These are phyloP conservation scores for Loris lydekkerianus DNA, from an alignment of 2,797 vertebrate genomes.

Conservation along the genomic window DNA sequence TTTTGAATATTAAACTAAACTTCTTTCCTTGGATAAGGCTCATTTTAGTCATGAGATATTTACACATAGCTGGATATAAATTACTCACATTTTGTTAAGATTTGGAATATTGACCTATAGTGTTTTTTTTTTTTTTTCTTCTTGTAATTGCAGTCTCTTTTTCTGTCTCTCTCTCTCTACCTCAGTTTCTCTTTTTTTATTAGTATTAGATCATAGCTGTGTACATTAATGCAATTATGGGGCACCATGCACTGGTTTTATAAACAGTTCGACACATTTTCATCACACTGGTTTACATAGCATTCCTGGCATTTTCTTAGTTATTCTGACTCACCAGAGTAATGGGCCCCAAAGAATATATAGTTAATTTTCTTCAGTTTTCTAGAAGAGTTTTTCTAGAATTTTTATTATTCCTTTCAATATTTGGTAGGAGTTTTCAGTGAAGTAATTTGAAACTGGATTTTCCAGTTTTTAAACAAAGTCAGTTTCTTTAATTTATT, in stretches of 20 bases:
- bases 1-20: constrained; percentile 28
- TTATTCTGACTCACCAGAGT: not conserved
- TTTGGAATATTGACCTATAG: not conserved
- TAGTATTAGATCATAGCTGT: too few species aligned
- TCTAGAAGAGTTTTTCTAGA: not conserved
- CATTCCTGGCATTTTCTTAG: too few species aligned
- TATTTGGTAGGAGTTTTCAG: not conserved
- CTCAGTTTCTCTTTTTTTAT: too few species aligned
- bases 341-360: not conserved
- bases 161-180: not conserved
- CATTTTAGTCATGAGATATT: not conserved
- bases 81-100: constrained; percentile 6
- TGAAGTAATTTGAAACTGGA: not conserved
- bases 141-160: not conserved
- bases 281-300: too few species aligned
- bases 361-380: not conserved
- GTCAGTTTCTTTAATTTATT: not conserved
- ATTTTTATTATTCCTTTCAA: not conserved
- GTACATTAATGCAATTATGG: too few species aligned
- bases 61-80: not conserved
- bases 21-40: not conserved
- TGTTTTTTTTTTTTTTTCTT: not conserved
- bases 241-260: too few species aligned
- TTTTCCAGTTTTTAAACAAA: constrained; percentile 15
- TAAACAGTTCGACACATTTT: too few species aligned